Percentiles rank a stretch among this genome's conserved stretches.
Conservation (phyloP, 2,888 invertebrate genomes). For the Netelia inedita region DNA sequence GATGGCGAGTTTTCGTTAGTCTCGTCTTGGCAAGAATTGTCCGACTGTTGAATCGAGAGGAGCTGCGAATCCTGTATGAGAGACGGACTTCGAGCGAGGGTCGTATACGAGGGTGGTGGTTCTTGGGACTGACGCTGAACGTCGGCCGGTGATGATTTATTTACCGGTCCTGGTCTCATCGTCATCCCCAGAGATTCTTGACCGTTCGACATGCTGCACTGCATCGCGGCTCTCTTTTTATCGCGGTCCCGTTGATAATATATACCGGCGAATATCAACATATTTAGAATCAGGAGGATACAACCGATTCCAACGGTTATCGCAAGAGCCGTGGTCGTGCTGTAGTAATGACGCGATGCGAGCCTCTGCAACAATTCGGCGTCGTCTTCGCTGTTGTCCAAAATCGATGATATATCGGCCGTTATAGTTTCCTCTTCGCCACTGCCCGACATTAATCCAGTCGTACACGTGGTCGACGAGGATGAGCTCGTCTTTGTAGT, state of each 20-base stretch:
- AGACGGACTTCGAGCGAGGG: conserved; percentile 84
- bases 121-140: conserved; percentile 82
- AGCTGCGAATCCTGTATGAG: conserved; percentile 68
- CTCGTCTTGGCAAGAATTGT: conserved; percentile 63
- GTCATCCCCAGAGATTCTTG: conserved; percentile 84
- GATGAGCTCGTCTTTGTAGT: conserved; percentile 78
- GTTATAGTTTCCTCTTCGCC: conserved; percentile 73
- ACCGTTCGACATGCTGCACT: conserved; percentile 78
- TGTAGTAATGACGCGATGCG: conserved; percentile 87
- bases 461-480: conserved; percentile 81
- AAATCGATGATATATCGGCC: conserved; percentile 79
- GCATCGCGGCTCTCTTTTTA: conserved; percentile 81
- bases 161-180: conserved; percentile 80
- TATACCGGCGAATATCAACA: conserved; percentile 92
- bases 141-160: conserved; percentile 81
- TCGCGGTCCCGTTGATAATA: conserved; percentile 90
- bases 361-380: conserved; percentile 86
- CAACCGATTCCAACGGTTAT: conserved; percentile 92
- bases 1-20: conserved; percentile 22
- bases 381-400: conserved; percentile 85
- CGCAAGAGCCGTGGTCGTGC: conserved; percentile 91
- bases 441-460: conserved; percentile 75
- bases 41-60: conserved; percentile 53
- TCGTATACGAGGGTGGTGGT: conserved; percentile 86
- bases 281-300: conserved; percentile 90